Evolutionary conservation across 2,888 invertebrate species (phyloP), one percentile per base, ranked within the genome.

Genomic region (Aspidapion aeneum): DNA sequence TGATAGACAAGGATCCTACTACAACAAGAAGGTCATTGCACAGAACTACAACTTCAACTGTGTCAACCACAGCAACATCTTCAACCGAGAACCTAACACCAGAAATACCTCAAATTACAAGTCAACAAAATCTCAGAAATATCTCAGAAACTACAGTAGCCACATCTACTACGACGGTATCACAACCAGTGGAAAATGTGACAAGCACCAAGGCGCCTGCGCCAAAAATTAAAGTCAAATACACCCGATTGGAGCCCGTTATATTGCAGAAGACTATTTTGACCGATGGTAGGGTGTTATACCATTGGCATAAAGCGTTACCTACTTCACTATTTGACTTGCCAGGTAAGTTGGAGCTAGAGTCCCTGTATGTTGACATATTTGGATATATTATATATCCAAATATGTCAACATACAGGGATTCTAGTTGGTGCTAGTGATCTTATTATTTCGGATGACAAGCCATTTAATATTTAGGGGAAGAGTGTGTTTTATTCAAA

Each of bases 191-290:
- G 54, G 50, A n/a, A n/a, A n/a, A n/a, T n/a, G n/a, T n/a, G n/a
- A n/a, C n/a, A n/a, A n/a, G n/a, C 12, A 12, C 35, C 35, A 35
- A 7, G 12, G 12, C 35, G 35, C 12, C 52, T 52, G 19, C 57
- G 59, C 59, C 62, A 52, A 58, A 64, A 57, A 63, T 69, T 55
- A 63, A 73, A 67, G 69, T 77, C 5, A 76, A 75, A 69, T 78
- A 75, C 62, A 77, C 79, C 17, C 74, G 77, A 63, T 70, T 78
- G n/a, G 79, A 79, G 67, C 79, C 80, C 2, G 74, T 79, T n/a
- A 75, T 79, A 21, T 69, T 79, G 55, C 79, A 79, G 66, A 78
- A 78, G 71, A 77, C 77, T 3, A 71, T 78, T 51, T 63, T 79
- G 54, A 76, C 72, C 54, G 77, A 78, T 63, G 80, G 80, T 2